A percentile compares a stretch with the other conserved stretches of the same genome.
These are phyloP conservation scores for Hedya salicella DNA, from an alignment of 2,888 invertebrate species.

Conservation along the genomic window DNA sequence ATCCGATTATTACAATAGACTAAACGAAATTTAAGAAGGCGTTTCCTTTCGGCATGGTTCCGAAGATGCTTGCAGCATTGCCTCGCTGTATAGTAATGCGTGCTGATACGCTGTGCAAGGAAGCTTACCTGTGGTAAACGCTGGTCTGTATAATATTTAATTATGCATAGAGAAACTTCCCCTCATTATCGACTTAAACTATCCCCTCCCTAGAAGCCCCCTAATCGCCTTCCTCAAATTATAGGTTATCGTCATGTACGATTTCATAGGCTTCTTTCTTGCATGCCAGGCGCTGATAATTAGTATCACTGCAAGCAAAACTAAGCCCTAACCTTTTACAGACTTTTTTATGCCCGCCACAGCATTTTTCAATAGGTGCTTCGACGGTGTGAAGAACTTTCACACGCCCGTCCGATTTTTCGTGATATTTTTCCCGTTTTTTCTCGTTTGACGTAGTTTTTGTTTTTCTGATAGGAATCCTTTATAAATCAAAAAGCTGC, in stretches of 20 bases:
- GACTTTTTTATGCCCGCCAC: constrained; percentile 45
- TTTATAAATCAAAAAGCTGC: background rate
- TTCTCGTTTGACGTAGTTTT: constrained; percentile 8
- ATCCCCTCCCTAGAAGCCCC: constrained; percentile 50
- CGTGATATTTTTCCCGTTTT: constrained; percentile 47
- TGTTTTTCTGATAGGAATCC: background rate
- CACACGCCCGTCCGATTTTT: constrained; percentile 54
- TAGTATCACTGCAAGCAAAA: constrained; percentile 51
- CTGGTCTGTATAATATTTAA: no score
- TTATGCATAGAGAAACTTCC: no score
- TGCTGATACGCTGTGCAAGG: no score
- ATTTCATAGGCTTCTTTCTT: constrained; percentile 72
- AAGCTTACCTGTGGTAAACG: no score
- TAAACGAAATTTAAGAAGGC: no score
- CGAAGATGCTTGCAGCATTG: no score
- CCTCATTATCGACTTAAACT: constrained; percentile 32
- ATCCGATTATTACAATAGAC: no score
- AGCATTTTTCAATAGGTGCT: constrained; percentile 61
- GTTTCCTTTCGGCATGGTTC: no score
- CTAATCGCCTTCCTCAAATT: constrained; percentile 69
- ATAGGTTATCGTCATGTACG: constrained; percentile 69
- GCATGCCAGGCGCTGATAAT: constrained; percentile 58
- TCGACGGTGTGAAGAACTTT: constrained; percentile 61
- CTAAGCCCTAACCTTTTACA: constrained; percentile 41
- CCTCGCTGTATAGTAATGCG: no score